Evolutionary conservation across 2,888 invertebrate genomes (phyloP).

Genomic region (Parnassius mnemosyne): DNA sequence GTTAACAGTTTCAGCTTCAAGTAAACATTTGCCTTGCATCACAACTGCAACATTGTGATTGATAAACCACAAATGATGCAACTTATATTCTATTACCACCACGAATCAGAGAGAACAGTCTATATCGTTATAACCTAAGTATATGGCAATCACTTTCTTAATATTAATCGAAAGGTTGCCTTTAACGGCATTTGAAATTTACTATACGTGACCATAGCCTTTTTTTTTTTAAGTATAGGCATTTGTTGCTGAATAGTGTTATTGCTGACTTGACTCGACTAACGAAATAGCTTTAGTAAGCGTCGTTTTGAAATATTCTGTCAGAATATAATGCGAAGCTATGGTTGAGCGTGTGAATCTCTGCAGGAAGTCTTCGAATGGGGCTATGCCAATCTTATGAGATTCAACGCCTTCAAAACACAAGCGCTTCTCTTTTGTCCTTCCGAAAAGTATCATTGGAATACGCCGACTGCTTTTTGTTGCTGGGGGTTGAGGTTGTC

Average conservation of each 20-base stretch:
- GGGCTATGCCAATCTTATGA: no score
- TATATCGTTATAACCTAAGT: neutral
- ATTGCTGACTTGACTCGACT: no score
- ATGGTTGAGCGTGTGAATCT: no score
- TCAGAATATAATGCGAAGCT: no score
- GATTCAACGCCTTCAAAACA: no score
- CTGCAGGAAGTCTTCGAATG: no score
- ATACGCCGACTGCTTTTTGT: no score
- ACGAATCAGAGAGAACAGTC: neutral
- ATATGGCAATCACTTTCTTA: neutral
- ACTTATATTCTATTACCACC: neutral
- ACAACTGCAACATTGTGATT: neutral
- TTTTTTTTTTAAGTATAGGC: neutral
- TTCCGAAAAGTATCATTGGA: no score
- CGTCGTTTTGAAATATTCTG: no score
- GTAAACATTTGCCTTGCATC: neutral
- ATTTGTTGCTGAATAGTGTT: neutral
- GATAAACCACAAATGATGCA: neutral
- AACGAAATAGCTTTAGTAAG: no score
- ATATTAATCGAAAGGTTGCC: neutral
- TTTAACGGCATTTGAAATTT: neutral
- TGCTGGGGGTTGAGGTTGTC: no score
- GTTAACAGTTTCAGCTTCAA: neutral
- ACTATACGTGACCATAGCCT: constrained; percentile 1
- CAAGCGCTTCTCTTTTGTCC: no score